phyloP scores from a whole-genome alignment of 1,140 invertebrate genomes.

The Drosophila navojoa region DNA sequence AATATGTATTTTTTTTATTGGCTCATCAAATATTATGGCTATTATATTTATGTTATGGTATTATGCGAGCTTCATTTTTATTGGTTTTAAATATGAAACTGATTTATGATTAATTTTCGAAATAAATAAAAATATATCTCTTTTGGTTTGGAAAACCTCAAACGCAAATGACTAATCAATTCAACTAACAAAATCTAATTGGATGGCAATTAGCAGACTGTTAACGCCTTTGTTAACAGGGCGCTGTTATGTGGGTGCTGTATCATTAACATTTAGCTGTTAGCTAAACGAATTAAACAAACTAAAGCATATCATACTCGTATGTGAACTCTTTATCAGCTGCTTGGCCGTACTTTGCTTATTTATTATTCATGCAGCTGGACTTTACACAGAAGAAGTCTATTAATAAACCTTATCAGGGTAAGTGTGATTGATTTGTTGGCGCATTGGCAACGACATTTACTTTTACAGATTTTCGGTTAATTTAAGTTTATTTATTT shows the following conservation, averaged over 20 bases:
- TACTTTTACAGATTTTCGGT: not conserved
- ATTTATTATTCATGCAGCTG: not conserved
- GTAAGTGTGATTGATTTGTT: not conserved
- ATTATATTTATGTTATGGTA: constrained; percentile 47
- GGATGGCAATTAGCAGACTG: not conserved
- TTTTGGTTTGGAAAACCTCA: constrained; percentile 75
- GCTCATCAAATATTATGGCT: constrained; percentile 52
- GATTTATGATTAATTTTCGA: constrained; percentile 55
- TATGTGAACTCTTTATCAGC: not conserved
- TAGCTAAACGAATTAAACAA: not conserved
- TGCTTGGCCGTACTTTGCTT: not conserved
- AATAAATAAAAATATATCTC: constrained; percentile 51
- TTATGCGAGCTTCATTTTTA: constrained; percentile 63
- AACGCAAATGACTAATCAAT: constrained; percentile 3
- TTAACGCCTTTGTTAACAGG: constrained; percentile 9
- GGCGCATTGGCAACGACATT: not conserved
- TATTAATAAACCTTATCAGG: constrained; percentile 16
- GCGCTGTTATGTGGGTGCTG: not conserved
- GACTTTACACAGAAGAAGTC: not conserved
- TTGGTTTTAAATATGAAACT: constrained; percentile 53
- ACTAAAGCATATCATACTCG: not conserved
- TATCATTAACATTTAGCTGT: not conserved
- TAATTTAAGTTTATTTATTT: not conserved
- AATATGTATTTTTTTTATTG: constrained; percentile 52
- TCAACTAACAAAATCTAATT: not conserved